Percentiles rank a stretch among this genome's conserved stretches.
Evolutionary conservation across 1,140 invertebrate species (phyloP).

Genomic region (Ips nitidus): DNA sequence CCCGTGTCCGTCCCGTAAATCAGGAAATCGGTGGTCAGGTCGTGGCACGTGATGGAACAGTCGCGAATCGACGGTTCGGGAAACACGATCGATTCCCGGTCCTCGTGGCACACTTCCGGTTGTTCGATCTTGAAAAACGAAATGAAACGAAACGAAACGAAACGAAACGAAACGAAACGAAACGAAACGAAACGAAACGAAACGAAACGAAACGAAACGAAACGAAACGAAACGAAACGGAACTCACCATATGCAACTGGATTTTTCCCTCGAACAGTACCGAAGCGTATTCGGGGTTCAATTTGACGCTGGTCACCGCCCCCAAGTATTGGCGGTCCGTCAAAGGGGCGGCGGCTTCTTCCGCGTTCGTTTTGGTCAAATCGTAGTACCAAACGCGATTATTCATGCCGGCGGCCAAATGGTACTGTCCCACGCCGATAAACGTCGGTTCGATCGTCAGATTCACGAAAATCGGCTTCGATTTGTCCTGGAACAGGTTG

Average conservation of each 20-base stretch:
- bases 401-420: conserved; percentile 89
- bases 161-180: no score
- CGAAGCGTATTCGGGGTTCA: conserved; percentile 86
- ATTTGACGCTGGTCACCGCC: conserved; percentile 70
- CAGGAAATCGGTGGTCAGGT: conserved; percentile 88
- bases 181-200: no score
- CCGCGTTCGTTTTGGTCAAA: conserved; percentile 52
- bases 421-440: conserved; percentile 82
- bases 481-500: conserved; percentile 53
- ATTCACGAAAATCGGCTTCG: conserved; percentile 59
- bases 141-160: conserved; percentile 7
- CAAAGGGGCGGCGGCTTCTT: conserved; percentile 45
- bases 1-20: conserved; percentile 92
- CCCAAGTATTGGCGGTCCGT: conserved; percentile 83
- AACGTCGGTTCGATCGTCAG: conserved; percentile 87
- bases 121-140: conserved; percentile 68
- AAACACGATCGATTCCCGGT: conserved; percentile 82
- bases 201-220: no score
- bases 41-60: conserved; percentile 80
- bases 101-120: conserved; percentile 62
- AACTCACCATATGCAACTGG: conserved; percentile 79
- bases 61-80: conserved; percentile 71
- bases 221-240: no score
- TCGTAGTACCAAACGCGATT: conserved; percentile 92
- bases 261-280: conserved; percentile 84